These are phyloP conservation scores for Nymphalis urticae DNA, from an alignment of 2,888 invertebrate species.

Conservation along the genomic window DNA sequence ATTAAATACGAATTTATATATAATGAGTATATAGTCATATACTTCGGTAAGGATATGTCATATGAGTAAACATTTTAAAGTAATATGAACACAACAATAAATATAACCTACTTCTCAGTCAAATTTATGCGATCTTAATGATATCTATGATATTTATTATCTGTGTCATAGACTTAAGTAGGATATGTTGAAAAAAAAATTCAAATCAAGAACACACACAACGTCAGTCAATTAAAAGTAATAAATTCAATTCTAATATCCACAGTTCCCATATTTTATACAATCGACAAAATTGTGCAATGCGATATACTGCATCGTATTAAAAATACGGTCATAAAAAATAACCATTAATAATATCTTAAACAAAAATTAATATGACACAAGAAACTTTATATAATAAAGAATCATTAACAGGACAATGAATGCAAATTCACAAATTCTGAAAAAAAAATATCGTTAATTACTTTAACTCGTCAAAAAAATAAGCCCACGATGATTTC, in stretches of 20 bases:
- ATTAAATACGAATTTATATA: too few relatives aligned
- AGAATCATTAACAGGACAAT: too few relatives aligned
- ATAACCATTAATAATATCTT: too few relatives aligned
- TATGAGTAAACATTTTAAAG: background rate
- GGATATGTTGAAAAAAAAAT: background rate
- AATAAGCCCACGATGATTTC: too few relatives aligned
- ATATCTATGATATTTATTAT: background rate
- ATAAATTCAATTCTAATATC: constrained; percentile 8
- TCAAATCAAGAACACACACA: background rate
- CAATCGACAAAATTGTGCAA: background rate
- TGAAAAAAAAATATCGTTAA: too few relatives aligned
- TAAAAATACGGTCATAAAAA: too few relatives aligned
- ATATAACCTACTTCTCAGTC: constrained; percentile 8
- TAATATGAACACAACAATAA: constrained; percentile 7
- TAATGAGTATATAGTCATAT: background rate
- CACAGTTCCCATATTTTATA: background rate
- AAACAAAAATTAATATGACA: too few relatives aligned
- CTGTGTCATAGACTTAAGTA: background rate
- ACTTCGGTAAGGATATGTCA: background rate
- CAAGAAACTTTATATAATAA: too few relatives aligned
- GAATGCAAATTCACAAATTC: too few relatives aligned
- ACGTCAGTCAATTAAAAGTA: constrained; percentile 1
- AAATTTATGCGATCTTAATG: background rate
- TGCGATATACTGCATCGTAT: too few relatives aligned
- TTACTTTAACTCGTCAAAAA: too few relatives aligned